Evolutionary conservation across 2,113 vertebrate genomes (phyloP).

Genomic region (Dipodomys spectabilis): DNA sequence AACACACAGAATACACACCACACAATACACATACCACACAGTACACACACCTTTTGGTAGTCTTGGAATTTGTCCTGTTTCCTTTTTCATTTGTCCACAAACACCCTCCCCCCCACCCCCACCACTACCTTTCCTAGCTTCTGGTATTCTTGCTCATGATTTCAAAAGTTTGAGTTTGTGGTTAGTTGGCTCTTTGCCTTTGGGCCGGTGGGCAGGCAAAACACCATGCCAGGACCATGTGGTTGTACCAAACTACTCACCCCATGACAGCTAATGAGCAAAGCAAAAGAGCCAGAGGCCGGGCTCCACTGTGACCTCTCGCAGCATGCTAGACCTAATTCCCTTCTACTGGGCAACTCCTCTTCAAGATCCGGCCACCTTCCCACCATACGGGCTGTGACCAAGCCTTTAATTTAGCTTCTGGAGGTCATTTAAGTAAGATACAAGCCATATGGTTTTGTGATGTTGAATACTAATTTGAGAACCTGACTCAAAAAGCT

Average conservation of each 20-base stretch:
- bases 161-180: neutral
- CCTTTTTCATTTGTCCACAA: too few relatives aligned
- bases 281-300: neutral
- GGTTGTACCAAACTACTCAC: neutral
- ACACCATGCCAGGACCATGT: neutral
- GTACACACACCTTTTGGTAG: too few relatives aligned
- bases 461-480: constrained; percentile 1
- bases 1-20: too few relatives aligned
- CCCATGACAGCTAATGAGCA: neutral
- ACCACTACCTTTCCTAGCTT: neutral
- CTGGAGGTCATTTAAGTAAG: neutral
- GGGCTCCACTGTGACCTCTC: neutral
- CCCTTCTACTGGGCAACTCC: neutral
- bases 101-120: too few relatives aligned
- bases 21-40: neutral
- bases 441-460: neutral
- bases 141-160: neutral
- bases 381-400: neutral
- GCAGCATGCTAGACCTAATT: too few relatives aligned
- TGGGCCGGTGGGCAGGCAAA: neutral
- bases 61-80: too few relatives aligned
- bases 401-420: neutral
- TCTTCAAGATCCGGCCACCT: neutral
- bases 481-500: neutral
- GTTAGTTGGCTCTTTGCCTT: neutral